Evolutionary conservation across 2,113 vertebrate species (phyloP), one percentile per base, ranked within the genome.

Genomic region (Pluvianellus socialis): DNA sequence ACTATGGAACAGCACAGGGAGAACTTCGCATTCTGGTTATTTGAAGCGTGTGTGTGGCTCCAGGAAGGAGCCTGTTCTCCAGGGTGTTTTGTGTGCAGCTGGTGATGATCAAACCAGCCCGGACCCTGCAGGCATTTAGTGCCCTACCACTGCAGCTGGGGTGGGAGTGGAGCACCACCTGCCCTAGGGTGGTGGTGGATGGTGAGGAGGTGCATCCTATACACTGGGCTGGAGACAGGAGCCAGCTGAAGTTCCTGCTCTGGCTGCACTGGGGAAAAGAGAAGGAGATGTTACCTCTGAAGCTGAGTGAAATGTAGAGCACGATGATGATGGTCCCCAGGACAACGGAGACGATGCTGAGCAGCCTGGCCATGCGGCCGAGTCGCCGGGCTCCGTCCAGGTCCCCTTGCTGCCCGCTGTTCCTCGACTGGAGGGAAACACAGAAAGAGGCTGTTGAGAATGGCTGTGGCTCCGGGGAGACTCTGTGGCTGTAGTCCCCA

Each of bases 381-480:
- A 99, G 98, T 62, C 99, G 97, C 95, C 98, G 98, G 23, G 99
- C 99, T 5, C 99, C 99, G 0, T 99, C 99, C 80, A 97, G 10
- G 85, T 99, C 98, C 19, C 98, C 98, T 86, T 99, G 98, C 91
- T 99, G 99, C 79, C 98, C 92, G 2, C 99, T 99, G 93, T 99
- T 98, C 96, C 99, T 98, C 10, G 99, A 99, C 99, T 99, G 97
- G 33, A 32, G 14, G 15, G 81, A 95, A 38, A 73, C 52, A 95
- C n/a, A 84, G 28, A 73, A 42, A 70, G 40, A 76, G 56, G 4
- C 11, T 49, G 10, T 77, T 77, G 68, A 94, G 89, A 62, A 27
- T 0, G 26, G 23, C 22, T 7, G 4, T 4, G 2, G n/a, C 33
- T 50, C 72, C 2, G 20, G 65, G 33, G 28, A 0, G 10, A 53